phyloP scores from a whole-genome alignment of 2,888 invertebrate species.

The Zootermopsis nevadensis region DNA sequence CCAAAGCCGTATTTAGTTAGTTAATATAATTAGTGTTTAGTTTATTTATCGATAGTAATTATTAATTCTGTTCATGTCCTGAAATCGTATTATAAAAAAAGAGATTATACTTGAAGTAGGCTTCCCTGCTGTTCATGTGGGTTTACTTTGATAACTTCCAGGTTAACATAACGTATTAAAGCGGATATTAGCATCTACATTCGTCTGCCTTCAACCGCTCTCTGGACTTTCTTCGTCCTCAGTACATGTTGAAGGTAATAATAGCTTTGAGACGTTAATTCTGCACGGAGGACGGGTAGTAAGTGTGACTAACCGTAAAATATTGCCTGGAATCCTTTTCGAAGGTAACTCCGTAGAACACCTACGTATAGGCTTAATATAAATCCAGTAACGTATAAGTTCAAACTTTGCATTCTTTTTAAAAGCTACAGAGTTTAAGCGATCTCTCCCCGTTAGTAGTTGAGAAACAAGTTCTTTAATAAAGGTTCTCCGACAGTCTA shows the following conservation, averaged over 20 bases:
- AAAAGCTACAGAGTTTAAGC: not conserved
- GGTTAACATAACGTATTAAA: not conserved
- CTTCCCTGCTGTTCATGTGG: too few relatives aligned
- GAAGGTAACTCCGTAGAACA: not conserved
- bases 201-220: not conserved
- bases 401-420: not conserved
- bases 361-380: not conserved
- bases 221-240: not conserved
- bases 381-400: not conserved
- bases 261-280: constrained; percentile 49
- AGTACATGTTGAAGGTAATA: constrained; percentile 47
- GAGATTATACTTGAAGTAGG: too few relatives aligned
- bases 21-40: too few relatives aligned
- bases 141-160: too few relatives aligned
- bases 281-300: constrained; percentile 45
- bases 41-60: too few relatives aligned
- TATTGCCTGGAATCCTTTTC: constrained; percentile 23
- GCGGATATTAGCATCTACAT: not conserved
- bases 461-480: too few relatives aligned
- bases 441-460: too few relatives aligned
- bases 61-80: too few relatives aligned
- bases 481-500: too few relatives aligned
- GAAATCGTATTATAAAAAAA: too few relatives aligned
- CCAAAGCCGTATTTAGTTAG: too few relatives aligned
- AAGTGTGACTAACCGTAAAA: constrained; percentile 51